These are phyloP conservation scores for Pherbina coryleti DNA, from an alignment of 2,888 invertebrate species.

Conservation along the genomic window DNA sequence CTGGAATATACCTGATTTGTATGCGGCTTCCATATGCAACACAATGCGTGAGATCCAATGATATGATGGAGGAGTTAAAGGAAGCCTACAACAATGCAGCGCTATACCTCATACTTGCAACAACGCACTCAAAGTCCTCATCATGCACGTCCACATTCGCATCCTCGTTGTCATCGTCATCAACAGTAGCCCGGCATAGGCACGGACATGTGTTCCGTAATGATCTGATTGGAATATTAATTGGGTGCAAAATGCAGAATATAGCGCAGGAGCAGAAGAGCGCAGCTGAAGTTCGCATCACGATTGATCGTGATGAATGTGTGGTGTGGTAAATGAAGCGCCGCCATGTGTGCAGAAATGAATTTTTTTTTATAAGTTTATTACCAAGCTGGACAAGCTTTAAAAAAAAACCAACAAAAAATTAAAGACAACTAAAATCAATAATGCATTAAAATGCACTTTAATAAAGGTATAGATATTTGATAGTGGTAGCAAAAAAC, in stretches of 20 bases:
- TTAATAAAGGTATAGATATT: too few relatives aligned
- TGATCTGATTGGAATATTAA: conserved; percentile 66
- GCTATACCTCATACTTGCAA: neutral
- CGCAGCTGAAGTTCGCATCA: neutral
- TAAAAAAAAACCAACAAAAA: too few relatives aligned
- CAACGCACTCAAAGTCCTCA: neutral
- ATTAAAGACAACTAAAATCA: too few relatives aligned
- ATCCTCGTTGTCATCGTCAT: conserved; percentile 25
- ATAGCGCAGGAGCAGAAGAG: neutral
- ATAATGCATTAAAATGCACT: too few relatives aligned
- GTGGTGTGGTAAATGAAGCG: neutral
- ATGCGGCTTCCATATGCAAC: conserved; percentile 2
- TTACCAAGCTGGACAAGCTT: too few relatives aligned
- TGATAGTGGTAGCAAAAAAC: too few relatives aligned
- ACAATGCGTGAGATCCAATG: conserved; percentile 32
- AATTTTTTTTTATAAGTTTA: neutral
- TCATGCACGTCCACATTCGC: conserved; percentile 36
- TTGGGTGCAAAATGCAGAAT: conserved; percentile 49
- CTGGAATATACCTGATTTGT: conserved; percentile 7
- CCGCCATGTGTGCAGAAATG: conserved; percentile 17
- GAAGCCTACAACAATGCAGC: neutral
- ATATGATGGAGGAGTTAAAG: conserved; percentile 12
- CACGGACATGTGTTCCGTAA: conserved; percentile 64
- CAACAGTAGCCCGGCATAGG: conserved; percentile 35
- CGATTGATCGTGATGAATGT: conserved; percentile 35